Evolutionary conservation across 2,113 vertebrate species (phyloP).

Genomic region (Grammomys dolichurus): DNA sequence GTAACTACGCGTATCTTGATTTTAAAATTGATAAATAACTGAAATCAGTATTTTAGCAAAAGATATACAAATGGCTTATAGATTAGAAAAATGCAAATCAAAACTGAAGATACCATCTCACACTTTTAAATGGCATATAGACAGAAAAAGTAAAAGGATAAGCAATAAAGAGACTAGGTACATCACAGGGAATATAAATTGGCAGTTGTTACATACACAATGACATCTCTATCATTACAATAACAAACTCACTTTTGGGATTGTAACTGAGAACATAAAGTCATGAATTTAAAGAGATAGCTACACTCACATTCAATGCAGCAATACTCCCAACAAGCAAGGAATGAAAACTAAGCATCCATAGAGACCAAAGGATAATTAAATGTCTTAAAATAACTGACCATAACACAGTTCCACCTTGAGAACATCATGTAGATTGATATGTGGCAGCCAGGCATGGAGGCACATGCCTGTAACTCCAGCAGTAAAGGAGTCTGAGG

Average conservation of each 20-base stretch:
- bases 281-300: neutral
- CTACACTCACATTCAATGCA: neutral
- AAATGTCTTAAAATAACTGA: neutral
- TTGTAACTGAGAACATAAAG: neutral
- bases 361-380: neutral
- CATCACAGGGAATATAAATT: neutral
- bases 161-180: neutral
- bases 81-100: neutral
- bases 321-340: neutral
- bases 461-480: neutral
- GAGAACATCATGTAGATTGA: neutral
- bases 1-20: neutral
- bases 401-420: neutral
- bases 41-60: neutral
- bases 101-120: neutral
- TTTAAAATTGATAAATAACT: neutral
- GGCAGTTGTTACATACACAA: neutral
- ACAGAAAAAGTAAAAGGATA: neutral
- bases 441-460: neutral
- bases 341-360: neutral
- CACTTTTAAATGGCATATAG: neutral
- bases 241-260: neutral
- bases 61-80: neutral
- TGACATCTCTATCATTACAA: neutral
- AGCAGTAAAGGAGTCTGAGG: neutral